Evolutionary conservation across 1,140 invertebrate species (phyloP).

Genomic region (Scaptomyza pallida): DNA sequence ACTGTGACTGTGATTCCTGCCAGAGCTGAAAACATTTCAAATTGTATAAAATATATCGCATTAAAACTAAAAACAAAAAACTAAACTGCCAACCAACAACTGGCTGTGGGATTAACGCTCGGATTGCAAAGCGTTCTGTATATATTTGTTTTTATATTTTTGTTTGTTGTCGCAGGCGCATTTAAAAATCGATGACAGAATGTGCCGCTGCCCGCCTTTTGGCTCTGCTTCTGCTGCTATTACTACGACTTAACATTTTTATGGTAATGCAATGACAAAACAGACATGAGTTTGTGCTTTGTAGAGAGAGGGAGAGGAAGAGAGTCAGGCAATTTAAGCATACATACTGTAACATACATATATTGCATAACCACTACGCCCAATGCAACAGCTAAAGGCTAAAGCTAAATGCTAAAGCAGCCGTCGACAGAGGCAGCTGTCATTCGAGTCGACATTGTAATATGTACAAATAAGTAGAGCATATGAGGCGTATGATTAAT

Average conservation of each 20-base stretch:
- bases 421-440: slow-evolving; percentile 28
- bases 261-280: slow-evolving; percentile 64
- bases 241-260: slow-evolving; percentile 62
- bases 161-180: background rate
- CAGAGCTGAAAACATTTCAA: slow-evolving; percentile 31
- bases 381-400: slow-evolving; percentile 16
- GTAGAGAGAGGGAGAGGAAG: background rate
- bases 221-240: slow-evolving; percentile 32
- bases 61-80: slow-evolving; percentile 39
- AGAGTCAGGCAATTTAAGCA: slow-evolving; percentile 34
- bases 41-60: slow-evolving; percentile 41
- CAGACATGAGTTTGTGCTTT: slow-evolving; percentile 52
- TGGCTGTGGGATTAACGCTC: background rate
- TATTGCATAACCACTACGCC: slow-evolving; percentile 54
- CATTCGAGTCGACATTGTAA: slow-evolving; percentile 57
- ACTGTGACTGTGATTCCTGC: slow-evolving; percentile 19
- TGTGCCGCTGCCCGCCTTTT: slow-evolving; percentile 21
- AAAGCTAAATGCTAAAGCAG: background rate
- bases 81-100: slow-evolving; percentile 19
- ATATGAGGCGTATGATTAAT: slow-evolving; percentile 68
- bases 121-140: background rate
- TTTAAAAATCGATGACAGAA: slow-evolving; percentile 49
- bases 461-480: slow-evolving; percentile 65
- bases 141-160: background rate
- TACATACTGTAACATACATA: slow-evolving; percentile 5